Conservation (phyloP, 2,797 vertebrate genomes). For the Eospalax fontanierii region DNA sequence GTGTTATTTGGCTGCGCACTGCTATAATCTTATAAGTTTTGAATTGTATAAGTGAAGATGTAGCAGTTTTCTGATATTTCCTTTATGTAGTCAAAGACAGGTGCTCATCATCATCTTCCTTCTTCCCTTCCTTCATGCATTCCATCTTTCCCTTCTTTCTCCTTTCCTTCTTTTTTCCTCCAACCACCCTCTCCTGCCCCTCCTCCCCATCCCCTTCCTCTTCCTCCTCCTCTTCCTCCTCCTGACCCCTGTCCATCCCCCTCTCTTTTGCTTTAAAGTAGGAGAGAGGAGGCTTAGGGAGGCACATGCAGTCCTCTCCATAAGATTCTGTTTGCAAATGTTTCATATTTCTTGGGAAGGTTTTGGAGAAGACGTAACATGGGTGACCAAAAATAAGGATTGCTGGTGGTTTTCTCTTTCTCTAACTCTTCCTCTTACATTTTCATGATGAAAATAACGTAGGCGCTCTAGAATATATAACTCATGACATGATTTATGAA, state of each 20-base stretch:
- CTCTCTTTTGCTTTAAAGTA: not conserved
- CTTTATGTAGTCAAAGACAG: not conserved
- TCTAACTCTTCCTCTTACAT: not conserved
- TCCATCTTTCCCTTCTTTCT: not conserved
- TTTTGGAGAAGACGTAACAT: not conserved
- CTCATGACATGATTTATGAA: not conserved
- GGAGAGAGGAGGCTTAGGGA: not conserved
- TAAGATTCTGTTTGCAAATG: not conserved
- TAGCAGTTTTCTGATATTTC: not conserved
- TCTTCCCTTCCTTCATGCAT: not conserved
- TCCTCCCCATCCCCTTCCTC: not conserved
- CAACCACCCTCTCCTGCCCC: not conserved
- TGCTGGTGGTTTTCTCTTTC: not conserved
- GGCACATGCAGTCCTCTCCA: not conserved
- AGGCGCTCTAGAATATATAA: not conserved
- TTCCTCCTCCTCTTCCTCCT: too few species aligned
- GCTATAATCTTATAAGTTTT: constrained; percentile 47
- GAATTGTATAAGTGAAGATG: constrained; percentile 4
- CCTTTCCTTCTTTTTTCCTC: not conserved
- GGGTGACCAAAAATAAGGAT: not conserved
- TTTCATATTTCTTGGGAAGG: not conserved
- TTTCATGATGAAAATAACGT: not conserved
- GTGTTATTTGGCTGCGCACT: not conserved
- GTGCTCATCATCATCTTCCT: not conserved
- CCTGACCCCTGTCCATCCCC: too few species aligned